These are phyloP conservation scores for Novumbra hubbsi DNA, from an alignment of 2,797 vertebrate genomes.

Conservation along the genomic window DNA sequence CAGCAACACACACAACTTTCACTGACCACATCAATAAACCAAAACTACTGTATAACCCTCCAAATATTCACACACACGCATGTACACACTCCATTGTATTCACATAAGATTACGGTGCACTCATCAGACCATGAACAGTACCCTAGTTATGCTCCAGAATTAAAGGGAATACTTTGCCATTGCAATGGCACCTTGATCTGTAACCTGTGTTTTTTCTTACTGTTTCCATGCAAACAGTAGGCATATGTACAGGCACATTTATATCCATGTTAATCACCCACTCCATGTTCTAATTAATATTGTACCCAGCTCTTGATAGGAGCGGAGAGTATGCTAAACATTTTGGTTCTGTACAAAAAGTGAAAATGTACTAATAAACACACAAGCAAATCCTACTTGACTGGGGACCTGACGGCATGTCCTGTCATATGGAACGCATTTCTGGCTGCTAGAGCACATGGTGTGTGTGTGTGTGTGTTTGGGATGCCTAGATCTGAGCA, in stretches of 20 bases:
- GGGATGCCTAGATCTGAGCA: conserved; percentile 28
- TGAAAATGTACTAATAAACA: conserved; percentile 28
- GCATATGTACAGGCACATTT: conserved; percentile 47
- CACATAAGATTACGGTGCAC: conserved; percentile 25
- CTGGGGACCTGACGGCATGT: conserved; percentile 17
- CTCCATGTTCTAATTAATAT: conserved; percentile 26
- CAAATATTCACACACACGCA: background rate
- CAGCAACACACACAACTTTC: conserved; percentile 34
- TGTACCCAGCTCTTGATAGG: conserved; percentile 28
- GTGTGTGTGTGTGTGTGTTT: conserved; percentile 29
- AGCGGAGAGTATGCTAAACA: conserved; percentile 32
- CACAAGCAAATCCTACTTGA: conserved; percentile 18
- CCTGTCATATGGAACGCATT: conserved; percentile 16
- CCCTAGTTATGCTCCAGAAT: conserved; percentile 37
- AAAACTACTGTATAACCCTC: background rate
- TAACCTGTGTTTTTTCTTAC: conserved; percentile 38
- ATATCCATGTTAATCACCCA: conserved; percentile 19
- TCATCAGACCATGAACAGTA: conserved; percentile 14
- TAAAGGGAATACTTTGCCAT: conserved; percentile 56
- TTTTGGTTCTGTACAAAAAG: conserved; percentile 30
- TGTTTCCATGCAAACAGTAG: conserved; percentile 33
- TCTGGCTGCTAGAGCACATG: conserved; percentile 30
- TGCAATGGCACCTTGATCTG: conserved; percentile 31
- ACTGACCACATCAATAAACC: conserved; percentile 24
- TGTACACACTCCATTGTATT: conserved; percentile 6